phyloP scores from a whole-genome alignment of 1,140 invertebrate species.

The Neodiprion pinetum region DNA sequence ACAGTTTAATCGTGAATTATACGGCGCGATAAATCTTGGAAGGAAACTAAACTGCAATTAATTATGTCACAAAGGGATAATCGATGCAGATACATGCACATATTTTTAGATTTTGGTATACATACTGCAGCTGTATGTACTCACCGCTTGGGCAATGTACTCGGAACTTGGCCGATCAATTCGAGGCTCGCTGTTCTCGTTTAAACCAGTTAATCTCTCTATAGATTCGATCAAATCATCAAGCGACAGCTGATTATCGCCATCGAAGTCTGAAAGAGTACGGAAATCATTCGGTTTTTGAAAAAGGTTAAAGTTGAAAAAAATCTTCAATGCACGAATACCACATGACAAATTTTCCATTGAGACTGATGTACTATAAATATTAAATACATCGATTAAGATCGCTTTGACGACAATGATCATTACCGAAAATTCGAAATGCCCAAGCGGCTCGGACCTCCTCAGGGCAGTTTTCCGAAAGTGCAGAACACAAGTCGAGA shows the following conservation, averaged over 20 bases:
- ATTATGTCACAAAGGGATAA: neutral
- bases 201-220: slow-evolving; percentile 55
- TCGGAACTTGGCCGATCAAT: slow-evolving; percentile 33
- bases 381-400: no score
- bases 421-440: slow-evolving; percentile 77
- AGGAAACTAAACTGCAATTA: no score
- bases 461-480: slow-evolving; percentile 72
- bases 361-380: no score
- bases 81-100: neutral
- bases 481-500: slow-evolving; percentile 77
- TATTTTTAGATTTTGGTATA: no score
- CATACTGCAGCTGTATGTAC: neutral
- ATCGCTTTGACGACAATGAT: no score
- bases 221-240: slow-evolving; percentile 64
- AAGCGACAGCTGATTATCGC: slow-evolving; percentile 65
- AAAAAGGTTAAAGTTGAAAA: no score
- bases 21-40: no score
- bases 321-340: no score
- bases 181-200: slow-evolving; percentile 17
- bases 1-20: no score
- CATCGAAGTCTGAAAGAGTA: slow-evolving; percentile 65
- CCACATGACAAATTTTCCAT: no score
- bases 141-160: slow-evolving; percentile 39
- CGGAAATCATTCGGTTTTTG: neutral
- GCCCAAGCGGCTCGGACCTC: slow-evolving; percentile 77